Percentiles rank a stretch among this genome's conserved stretches.
Conservation (phyloP, 1,140 invertebrate genomes). For the Caenorhabditis remanei region DNA sequence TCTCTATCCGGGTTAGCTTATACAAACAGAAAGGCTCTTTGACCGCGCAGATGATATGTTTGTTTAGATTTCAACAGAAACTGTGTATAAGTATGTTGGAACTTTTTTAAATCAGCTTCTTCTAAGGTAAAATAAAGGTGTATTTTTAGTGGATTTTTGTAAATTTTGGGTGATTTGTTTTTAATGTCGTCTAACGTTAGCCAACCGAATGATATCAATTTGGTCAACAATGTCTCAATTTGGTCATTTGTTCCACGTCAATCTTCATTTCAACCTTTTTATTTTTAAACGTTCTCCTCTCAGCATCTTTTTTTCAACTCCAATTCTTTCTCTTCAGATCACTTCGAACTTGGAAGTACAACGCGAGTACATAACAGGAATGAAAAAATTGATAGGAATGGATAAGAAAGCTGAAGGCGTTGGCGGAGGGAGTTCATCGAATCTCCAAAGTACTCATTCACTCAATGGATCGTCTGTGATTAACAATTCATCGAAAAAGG, state of each 20-base stretch:
- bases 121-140: too few relatives aligned
- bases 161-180: not conserved
- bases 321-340: not conserved
- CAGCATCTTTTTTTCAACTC: not conserved
- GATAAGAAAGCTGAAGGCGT: slow-evolving; percentile 36
- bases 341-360: not conserved
- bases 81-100: not conserved
- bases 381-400: slow-evolving; percentile 44
- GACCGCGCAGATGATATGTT: not conserved
- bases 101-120: too few relatives aligned
- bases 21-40: not conserved
- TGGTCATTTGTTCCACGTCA: not conserved
- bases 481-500: slow-evolving; percentile 13
- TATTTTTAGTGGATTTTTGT: not conserved
- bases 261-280: not conserved
- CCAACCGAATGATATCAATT: slow-evolving; percentile 21
- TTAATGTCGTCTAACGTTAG: not conserved
- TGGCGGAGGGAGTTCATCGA: slow-evolving; percentile 6
- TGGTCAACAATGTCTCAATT: too few relatives aligned
- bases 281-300: not conserved
- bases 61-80: not conserved
- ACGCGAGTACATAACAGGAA: not conserved
- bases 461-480: not conserved
- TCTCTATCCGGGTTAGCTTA: not conserved
- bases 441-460: not conserved